Conservation (phyloP, 2,113 vertebrate species). For the Scophthalmus maximus region DNA sequence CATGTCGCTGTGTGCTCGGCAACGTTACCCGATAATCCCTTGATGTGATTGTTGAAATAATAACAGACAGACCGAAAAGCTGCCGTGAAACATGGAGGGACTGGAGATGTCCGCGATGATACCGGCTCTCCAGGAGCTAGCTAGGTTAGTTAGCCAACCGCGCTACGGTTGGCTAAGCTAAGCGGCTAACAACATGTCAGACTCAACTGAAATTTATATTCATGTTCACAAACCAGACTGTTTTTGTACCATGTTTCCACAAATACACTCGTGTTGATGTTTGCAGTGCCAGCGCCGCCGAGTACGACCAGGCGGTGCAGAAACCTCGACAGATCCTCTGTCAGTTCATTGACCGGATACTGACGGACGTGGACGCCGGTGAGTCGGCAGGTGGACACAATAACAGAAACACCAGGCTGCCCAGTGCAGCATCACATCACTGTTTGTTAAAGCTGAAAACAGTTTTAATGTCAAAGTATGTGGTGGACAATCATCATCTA, state of each 20-base stretch:
- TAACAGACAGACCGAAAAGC: not conserved
- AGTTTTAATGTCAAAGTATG: too few species aligned
- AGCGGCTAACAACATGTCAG: not conserved
- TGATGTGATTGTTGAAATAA: not conserved
- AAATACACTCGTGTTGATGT: slow-evolving; percentile 30
- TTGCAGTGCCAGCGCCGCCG: slow-evolving; percentile 87
- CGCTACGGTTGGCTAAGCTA: slow-evolving; percentile 39
- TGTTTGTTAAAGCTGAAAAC: too few species aligned
- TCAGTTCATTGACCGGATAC: slow-evolving; percentile 96
- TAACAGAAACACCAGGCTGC: too few species aligned
- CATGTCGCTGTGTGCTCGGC: not conserved
- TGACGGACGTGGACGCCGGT: slow-evolving; percentile 96
- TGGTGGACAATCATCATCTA: too few species aligned
- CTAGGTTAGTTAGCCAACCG: slow-evolving; percentile 84
- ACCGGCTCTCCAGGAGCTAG: slow-evolving; percentile 92
- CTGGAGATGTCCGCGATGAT: slow-evolving; percentile 97
- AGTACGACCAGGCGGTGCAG: slow-evolving; percentile 90
- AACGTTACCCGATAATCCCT: not conserved
- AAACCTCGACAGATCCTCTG: slow-evolving; percentile 97
- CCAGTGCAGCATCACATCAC: too few species aligned
- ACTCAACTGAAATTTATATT: too few species aligned
- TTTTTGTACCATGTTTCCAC: not conserved
- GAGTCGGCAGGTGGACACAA: slow-evolving; percentile 72
- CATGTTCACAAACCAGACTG: too few species aligned
- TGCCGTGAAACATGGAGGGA: slow-evolving; percentile 79